Conservation (phyloP, 2,797 vertebrate genomes). For the Euphonia xanthogaster region DNA sequence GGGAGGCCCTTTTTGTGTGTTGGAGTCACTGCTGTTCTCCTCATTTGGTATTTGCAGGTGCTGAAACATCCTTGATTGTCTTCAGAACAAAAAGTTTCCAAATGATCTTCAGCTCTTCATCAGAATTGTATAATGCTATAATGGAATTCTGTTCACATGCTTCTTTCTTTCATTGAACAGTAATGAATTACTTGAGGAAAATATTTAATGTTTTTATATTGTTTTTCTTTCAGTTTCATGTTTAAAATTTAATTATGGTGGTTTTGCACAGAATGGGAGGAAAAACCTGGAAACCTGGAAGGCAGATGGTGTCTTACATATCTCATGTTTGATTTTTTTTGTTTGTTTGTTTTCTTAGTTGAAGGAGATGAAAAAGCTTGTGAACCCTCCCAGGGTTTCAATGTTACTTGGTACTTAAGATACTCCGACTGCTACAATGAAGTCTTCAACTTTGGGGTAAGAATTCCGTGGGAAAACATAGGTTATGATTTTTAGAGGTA, state of each 20-base stretch:
- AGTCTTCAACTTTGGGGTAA: conserved; percentile 92
- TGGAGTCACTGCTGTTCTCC: neutral
- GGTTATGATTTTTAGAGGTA: neutral
- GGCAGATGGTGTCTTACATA: neutral
- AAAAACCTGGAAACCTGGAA: neutral
- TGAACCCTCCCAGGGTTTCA: conserved; percentile 79
- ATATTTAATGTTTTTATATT: neutral
- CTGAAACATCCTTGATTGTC: neutral
- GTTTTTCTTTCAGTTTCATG: neutral
- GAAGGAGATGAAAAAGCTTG: conserved; percentile 80
- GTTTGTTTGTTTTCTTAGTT: conserved; percentile 73
- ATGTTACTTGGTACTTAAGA: conserved; percentile 93
- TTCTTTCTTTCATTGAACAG: neutral
- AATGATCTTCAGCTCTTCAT: neutral
- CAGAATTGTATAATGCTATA: neutral
- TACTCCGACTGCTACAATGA: conserved; percentile 95
- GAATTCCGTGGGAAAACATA: neutral
- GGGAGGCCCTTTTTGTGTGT: neutral
- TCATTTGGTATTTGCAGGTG: neutral
- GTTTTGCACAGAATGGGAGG: neutral
- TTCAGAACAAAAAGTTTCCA: neutral
- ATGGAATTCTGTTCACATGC: neutral
- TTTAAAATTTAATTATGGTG: neutral
- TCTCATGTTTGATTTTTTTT: neutral
- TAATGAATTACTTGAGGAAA: neutral